These are phyloP conservation scores for Peromyscus attwateri DNA, from an alignment of 2,797 vertebrate genomes.

Conservation along the genomic window DNA sequence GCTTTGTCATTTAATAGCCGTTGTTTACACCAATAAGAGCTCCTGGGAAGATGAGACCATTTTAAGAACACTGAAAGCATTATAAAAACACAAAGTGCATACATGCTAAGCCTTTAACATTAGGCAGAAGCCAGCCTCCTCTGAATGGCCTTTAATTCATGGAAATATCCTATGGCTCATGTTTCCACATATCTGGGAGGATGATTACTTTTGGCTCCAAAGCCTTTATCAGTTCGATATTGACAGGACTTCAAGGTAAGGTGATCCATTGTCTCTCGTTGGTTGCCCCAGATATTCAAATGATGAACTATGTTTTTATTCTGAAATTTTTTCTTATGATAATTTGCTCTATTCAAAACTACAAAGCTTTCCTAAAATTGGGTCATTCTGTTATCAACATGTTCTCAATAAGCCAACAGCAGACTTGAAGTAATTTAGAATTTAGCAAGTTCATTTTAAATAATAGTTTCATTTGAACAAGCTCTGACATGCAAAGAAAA, in stretches of 20 bases:
- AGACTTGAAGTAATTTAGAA: slow-evolving; percentile 38
- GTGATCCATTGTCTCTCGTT: background rate
- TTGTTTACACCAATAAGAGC: background rate
- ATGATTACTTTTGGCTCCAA: background rate
- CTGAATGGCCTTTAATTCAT: background rate
- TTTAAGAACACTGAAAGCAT: background rate
- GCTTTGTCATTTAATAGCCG: background rate
- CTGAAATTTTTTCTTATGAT: background rate
- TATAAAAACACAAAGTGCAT: background rate
- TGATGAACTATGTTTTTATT: background rate
- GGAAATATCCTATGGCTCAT: background rate
- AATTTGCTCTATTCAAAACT: background rate
- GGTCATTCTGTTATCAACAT: background rate
- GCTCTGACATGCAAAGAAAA: slow-evolving; percentile 58
- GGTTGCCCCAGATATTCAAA: background rate
- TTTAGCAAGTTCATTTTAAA: slow-evolving; percentile 54
- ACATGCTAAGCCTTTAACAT: background rate
- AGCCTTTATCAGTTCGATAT: background rate
- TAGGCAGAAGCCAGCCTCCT: background rate
- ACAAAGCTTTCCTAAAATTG: slow-evolving; percentile 12
- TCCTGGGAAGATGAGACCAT: background rate
- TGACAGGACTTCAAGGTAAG: background rate
- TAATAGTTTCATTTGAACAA: slow-evolving; percentile 51
- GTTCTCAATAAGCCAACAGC: background rate
- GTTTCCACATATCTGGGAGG: background rate